Evolutionary conservation across 2,797 vertebrate genomes (phyloP).

Genomic region (Ctenopoma multispine): DNA sequence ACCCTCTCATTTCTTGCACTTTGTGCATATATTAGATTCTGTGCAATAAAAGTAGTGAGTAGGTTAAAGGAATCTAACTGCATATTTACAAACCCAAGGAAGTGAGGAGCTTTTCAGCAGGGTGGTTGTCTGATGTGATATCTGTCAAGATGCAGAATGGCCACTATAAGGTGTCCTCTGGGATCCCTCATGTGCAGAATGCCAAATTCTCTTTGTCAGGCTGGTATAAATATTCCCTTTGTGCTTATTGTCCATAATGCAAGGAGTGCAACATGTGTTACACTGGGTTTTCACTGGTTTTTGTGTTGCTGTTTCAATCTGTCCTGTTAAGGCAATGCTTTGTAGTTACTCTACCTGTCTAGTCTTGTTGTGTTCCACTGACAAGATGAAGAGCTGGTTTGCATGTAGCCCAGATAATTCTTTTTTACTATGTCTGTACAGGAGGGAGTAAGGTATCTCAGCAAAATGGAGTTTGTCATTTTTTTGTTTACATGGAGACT

Average conservation of each 20-base stretch:
- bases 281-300: slow-evolving; percentile 24
- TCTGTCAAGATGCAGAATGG: slow-evolving; percentile 71
- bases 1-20: slow-evolving; percentile 2
- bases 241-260: slow-evolving; percentile 74
- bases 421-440: slow-evolving; percentile 11
- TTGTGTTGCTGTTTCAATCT: slow-evolving; percentile 34
- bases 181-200: slow-evolving; percentile 68
- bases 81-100: slow-evolving; percentile 62
- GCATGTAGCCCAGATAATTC: slow-evolving; percentile 38
- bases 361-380: slow-evolving; percentile 39
- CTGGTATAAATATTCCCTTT: slow-evolving; percentile 76
- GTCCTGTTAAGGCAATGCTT: slow-evolving; percentile 24
- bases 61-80: slow-evolving; percentile 36
- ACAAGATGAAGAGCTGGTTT: slow-evolving; percentile 57
- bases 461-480: slow-evolving; percentile 28
- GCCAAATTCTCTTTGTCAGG: slow-evolving; percentile 73
- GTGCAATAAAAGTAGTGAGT: slow-evolving; percentile 15
- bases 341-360: slow-evolving; percentile 51
- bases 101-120: slow-evolving; percentile 48
- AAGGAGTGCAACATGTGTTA: slow-evolving; percentile 44
- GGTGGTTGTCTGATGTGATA: slow-evolving; percentile 74
- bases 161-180: slow-evolving; percentile 56
- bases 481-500: slow-evolving; percentile 18
- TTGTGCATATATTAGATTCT: slow-evolving; percentile 41
- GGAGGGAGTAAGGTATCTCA: slow-evolving; percentile 7